These are phyloP conservation scores for Meda fulgida DNA, from an alignment of 2,797 vertebrate species.

Conservation along the genomic window DNA sequence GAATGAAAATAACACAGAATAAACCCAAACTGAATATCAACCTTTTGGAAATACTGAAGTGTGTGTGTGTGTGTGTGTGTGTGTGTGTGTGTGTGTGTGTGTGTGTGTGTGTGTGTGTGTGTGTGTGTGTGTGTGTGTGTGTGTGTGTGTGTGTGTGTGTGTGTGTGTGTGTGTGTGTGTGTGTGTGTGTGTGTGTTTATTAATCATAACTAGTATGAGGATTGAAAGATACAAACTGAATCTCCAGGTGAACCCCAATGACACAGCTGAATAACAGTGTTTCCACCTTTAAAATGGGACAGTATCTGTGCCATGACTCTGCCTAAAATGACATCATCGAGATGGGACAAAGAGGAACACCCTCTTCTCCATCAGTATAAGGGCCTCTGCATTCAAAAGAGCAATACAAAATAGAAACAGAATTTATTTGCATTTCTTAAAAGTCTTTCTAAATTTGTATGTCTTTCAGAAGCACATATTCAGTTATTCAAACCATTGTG, in stretches of 20 bases:
- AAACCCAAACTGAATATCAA: not conserved
- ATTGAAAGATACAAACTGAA: not conserved
- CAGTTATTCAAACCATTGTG: not conserved
- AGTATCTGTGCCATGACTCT: slow-evolving; percentile 15
- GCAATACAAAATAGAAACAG: not conserved
- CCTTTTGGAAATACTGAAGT: not conserved
- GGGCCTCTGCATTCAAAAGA: not conserved
- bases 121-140: too few species aligned
- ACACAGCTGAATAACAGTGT: slow-evolving; percentile 8
- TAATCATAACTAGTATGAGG: not conserved
- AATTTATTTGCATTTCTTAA: not conserved
- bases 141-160: not conserved
- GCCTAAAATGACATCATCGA: slow-evolving; percentile 37
- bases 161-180: too few species aligned
- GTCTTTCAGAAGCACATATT: not conserved
- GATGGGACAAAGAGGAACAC: slow-evolving; percentile 19
- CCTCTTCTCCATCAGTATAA: not conserved
- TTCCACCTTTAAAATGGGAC: not conserved
- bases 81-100: too few species aligned
- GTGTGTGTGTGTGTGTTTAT: not conserved
- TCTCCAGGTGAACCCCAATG: slow-evolving; percentile 18
- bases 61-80: not conserved
- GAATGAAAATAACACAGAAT: not conserved
- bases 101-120: too few species aligned
- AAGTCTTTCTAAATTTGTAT: not conserved